Conservation (phyloP, 2,113 vertebrate species). For the Peromyscus polionotus region DNA sequence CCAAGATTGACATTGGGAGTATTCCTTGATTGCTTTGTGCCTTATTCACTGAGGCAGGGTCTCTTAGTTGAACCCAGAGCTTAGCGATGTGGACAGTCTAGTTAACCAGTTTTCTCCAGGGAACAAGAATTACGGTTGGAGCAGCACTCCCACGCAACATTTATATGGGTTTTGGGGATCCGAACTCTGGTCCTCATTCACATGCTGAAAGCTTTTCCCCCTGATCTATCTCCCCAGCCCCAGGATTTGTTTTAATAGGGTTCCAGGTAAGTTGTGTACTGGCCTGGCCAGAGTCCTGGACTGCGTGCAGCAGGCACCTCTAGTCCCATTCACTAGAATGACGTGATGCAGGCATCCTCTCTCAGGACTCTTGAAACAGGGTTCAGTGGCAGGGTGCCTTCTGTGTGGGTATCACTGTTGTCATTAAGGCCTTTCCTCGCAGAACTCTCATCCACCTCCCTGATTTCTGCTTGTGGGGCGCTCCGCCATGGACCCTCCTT, state of each 20-base stretch:
- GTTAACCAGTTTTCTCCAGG: neutral
- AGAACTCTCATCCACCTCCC: neutral
- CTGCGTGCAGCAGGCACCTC: neutral
- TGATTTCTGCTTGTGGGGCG: neutral
- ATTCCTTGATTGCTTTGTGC: too few species aligned
- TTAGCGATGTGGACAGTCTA: neutral
- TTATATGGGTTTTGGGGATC: neutral
- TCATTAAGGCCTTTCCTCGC: neutral
- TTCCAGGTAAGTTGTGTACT: neutral
- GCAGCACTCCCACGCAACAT: accelerated
- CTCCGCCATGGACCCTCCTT: accelerated
- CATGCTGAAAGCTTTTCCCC: neutral
- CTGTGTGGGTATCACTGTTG: accelerated
- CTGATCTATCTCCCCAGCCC: neutral
- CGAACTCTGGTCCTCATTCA: neutral
- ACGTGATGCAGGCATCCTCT: neutral
- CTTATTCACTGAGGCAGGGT: neutral
- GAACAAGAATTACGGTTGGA: neutral
- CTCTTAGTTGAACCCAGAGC: neutral
- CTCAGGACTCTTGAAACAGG: neutral
- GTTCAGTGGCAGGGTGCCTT: accelerated
- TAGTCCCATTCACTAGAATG: neutral
- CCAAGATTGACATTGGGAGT: neutral
- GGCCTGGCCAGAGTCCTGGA: neutral
- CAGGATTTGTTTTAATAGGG: neutral